Percentiles rank a stretch among this genome's conserved stretches.
These are phyloP conservation scores for Xenopus petersii DNA, from an alignment of 2,797 vertebrate genomes.

Conservation along the genomic window DNA sequence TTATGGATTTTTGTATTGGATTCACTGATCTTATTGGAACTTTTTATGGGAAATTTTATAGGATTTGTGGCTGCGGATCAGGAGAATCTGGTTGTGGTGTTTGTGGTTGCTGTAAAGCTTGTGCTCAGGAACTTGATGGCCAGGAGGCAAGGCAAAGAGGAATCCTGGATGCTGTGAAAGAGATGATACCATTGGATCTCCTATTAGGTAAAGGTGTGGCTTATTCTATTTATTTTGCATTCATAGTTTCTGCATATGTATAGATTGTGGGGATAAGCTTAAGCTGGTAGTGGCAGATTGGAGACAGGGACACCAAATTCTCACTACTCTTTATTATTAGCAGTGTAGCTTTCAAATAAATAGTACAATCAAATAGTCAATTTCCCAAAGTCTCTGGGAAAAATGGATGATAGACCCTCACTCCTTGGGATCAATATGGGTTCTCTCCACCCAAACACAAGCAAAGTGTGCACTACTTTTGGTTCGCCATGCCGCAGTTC, in stretches of 20 bases:
- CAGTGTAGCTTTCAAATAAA: too few relatives aligned
- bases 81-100: conserved; percentile 96
- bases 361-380: too few relatives aligned
- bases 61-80: conserved; percentile 92
- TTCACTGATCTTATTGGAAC: too few relatives aligned
- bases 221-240: background rate
- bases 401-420: too few relatives aligned
- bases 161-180: conserved; percentile 97
- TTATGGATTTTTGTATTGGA: background rate
- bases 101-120: conserved; percentile 96
- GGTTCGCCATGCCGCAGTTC: too few relatives aligned
- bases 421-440: too few relatives aligned
- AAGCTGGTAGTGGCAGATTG: too few relatives aligned
- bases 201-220: conserved; percentile 78
- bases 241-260: background rate
- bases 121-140: conserved; percentile 93
- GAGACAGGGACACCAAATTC: too few relatives aligned
- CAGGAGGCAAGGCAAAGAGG: conserved; percentile 96
- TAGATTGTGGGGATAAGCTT: background rate
- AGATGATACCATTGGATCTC: conserved; percentile 98
- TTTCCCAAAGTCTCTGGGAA: too few relatives aligned
- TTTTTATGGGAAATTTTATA: background rate
- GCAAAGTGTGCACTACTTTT: too few relatives aligned
- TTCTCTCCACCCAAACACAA: too few relatives aligned
- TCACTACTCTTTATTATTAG: too few relatives aligned